Conservation (phyloP, 92 coral and sea anemone species). For the Palythoa grandiflora region DNA sequence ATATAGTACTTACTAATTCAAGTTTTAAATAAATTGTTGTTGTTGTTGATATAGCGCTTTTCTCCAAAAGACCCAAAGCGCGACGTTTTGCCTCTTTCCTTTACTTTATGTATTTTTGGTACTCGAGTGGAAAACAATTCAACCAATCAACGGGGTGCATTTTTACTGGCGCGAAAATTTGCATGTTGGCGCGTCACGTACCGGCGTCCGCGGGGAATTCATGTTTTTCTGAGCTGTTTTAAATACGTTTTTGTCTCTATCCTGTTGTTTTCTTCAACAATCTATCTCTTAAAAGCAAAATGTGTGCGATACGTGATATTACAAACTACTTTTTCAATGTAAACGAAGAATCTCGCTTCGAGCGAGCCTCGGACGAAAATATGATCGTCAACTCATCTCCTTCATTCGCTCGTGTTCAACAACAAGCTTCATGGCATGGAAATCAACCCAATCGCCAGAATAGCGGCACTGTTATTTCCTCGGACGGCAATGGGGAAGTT, state of each 20-base stretch:
- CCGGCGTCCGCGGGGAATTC: not conserved
- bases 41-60: too few species aligned
- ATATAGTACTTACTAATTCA: too few species aligned
- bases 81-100: too few species aligned
- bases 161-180: conserved; percentile 82
- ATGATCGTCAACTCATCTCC: conserved; percentile 70
- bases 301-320: conserved; percentile 82
- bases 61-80: too few species aligned
- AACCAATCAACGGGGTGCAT: conserved; percentile 76
- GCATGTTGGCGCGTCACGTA: conserved; percentile 36
- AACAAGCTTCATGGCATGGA: conserved; percentile 32
- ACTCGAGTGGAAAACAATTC: not conserved
- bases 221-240: not conserved
- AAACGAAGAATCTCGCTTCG: conserved; percentile 44
- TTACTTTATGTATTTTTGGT: too few species aligned
- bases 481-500: conserved; percentile 24
- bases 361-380: conserved; percentile 79
- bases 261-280: conserved; percentile 1
- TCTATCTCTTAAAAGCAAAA: conserved; percentile 11
- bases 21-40: too few species aligned
- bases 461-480: conserved; percentile 21
- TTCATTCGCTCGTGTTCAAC: conserved; percentile 56
- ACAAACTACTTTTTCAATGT: conserved; percentile 63
- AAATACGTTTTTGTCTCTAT: not conserved
- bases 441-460: not conserved